Conservation (phyloP, 2,797 vertebrate species). For the Rhadinocentrus ornatus region DNA sequence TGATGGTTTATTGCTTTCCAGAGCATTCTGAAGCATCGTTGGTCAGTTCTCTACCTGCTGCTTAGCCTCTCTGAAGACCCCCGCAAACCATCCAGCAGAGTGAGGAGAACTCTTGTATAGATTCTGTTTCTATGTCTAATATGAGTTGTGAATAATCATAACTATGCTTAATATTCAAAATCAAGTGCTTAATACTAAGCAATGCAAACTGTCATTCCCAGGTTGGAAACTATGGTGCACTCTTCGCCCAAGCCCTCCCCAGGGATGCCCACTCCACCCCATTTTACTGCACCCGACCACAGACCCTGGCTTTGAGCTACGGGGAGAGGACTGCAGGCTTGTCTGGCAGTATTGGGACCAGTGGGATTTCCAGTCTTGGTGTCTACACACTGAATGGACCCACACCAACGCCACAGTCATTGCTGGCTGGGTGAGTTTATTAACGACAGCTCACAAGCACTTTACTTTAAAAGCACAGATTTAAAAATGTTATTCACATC, state of each 20-base stretch:
- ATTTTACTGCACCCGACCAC: slow-evolving; percentile 94
- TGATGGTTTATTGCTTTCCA: slow-evolving; percentile 60
- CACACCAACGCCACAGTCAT: slow-evolving; percentile 86
- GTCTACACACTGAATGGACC: slow-evolving; percentile 90
- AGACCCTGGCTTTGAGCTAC: slow-evolving; percentile 92
- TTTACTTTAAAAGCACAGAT: neutral
- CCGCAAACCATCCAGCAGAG: slow-evolving; percentile 91
- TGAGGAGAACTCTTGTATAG: slow-evolving; percentile 47
- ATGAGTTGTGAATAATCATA: neutral
- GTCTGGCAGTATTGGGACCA: slow-evolving; percentile 90
- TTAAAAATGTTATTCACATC: neutral
- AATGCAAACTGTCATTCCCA: slow-evolving; percentile 54
- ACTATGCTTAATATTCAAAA: no score
- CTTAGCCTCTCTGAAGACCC: slow-evolving; percentile 98
- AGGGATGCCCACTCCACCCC: slow-evolving; percentile 96
- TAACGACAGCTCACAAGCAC: neutral
- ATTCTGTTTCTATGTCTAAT: neutral
- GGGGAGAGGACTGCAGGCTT: slow-evolving; percentile 81
- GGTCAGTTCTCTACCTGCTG: slow-evolving; percentile 96
- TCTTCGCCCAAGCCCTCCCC: slow-evolving; percentile 94
- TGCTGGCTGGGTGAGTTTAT: slow-evolving; percentile 88
- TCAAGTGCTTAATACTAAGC: neutral
- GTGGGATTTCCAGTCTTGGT: slow-evolving; percentile 92
- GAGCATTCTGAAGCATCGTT: slow-evolving; percentile 96
- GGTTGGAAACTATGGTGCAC: slow-evolving; percentile 89